Conservation (phyloP, 2,888 invertebrate genomes). For the Protonemura montana region DNA sequence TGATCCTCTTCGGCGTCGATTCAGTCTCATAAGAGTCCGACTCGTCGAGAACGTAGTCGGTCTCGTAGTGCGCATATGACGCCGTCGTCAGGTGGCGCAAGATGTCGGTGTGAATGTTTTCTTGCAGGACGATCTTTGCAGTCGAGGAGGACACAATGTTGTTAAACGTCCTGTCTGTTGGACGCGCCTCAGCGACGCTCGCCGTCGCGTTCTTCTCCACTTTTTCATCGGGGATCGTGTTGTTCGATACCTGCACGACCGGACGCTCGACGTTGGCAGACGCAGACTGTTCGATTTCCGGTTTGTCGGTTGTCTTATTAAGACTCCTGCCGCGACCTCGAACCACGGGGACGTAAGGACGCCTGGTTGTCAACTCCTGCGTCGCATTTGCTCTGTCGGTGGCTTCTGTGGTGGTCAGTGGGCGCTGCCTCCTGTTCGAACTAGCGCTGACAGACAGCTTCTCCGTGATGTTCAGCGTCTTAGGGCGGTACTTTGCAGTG, state of each 20-base stretch:
- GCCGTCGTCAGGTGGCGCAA: slow-evolving; percentile 31
- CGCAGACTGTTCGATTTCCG: not conserved
- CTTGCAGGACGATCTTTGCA: slow-evolving; percentile 27
- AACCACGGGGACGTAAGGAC: slow-evolving; percentile 15
- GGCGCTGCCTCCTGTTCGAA: not conserved
- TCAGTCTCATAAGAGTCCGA: slow-evolving; percentile 21
- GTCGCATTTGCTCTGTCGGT: not conserved
- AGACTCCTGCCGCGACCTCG: not conserved
- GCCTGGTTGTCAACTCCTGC: not conserved
- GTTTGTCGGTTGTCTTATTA: not conserved
- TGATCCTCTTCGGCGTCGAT: not conserved
- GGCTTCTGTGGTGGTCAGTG: not conserved
- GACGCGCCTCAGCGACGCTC: not conserved
- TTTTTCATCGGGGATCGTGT: not conserved
- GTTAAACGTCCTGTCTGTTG: slow-evolving; percentile 31
- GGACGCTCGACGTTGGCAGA: not conserved
- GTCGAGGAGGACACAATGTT: slow-evolving; percentile 37
- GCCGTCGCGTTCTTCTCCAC: slow-evolving; percentile 7
- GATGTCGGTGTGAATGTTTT: slow-evolving; percentile 38
- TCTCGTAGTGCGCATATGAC: slow-evolving; percentile 37
- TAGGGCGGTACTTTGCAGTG: not conserved
- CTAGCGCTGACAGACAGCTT: not conserved
- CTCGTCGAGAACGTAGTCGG: slow-evolving; percentile 33
- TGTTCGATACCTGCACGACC: not conserved
- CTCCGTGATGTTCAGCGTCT: not conserved